Evolutionary conservation across 1,140 invertebrate genomes (phyloP).

Genomic region (Drosophila nasuta): DNA sequence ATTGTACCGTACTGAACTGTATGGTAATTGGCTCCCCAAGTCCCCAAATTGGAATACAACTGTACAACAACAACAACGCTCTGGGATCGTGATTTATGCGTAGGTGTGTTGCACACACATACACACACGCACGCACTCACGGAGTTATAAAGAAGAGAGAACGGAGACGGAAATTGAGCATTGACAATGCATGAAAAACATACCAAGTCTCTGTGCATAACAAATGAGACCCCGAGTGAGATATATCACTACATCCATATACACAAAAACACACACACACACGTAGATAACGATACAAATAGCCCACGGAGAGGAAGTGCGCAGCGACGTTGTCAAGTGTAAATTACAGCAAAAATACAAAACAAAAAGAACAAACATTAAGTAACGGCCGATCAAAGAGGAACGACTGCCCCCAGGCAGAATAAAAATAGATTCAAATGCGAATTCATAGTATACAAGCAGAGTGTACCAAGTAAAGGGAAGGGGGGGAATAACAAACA

Average conservation of each 20-base stretch:
- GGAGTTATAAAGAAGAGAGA: constrained; percentile 9
- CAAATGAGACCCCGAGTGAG: constrained; percentile 46
- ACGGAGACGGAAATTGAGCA: constrained; percentile 59
- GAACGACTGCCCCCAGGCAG: constrained; percentile 21
- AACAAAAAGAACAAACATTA: constrained; percentile 24
- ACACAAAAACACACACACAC: neutral
- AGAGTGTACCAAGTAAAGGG: constrained; percentile 6
- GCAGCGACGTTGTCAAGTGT: constrained; percentile 50
- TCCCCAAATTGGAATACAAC: constrained; percentile 66
- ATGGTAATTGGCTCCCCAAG: constrained; percentile 61
- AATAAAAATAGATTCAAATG: constrained; percentile 36
- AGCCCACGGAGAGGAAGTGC: constrained; percentile 34
- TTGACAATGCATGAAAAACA: constrained; percentile 64
- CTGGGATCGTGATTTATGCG: constrained; percentile 62
- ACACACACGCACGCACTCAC: too few relatives aligned
- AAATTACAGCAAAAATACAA: constrained; percentile 27
- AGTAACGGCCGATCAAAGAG: constrained; percentile 33
- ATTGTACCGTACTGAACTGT: constrained; percentile 42
- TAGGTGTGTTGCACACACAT: constrained; percentile 30
- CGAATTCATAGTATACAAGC: neutral
- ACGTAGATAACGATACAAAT: constrained; percentile 10
- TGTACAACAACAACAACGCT: constrained; percentile 34
- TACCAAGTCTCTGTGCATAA: constrained; percentile 52
- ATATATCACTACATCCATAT: neutral
- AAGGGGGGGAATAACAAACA: neutral